Conservation (phyloP, 2,113 vertebrate species). For the Craseonycteris thonglongyai region DNA sequence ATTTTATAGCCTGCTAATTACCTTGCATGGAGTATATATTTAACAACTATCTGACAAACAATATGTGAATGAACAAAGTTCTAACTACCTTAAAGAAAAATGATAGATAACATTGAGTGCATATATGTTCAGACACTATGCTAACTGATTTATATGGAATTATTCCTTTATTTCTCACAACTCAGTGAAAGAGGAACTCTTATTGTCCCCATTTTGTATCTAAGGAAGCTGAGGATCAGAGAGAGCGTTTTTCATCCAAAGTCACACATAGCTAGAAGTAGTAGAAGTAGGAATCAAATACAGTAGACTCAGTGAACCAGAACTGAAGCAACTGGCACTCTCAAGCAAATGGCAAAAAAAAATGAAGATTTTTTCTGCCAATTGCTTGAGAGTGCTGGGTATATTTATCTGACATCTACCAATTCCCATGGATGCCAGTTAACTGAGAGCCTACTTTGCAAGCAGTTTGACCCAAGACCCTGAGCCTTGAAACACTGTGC, state of each 20-base stretch:
- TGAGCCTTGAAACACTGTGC: background rate
- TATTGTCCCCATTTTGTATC: background rate
- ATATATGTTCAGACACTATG: background rate
- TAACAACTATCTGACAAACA: background rate
- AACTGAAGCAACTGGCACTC: too few relatives aligned
- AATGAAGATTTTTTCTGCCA: too few relatives aligned
- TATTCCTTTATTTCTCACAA: background rate
- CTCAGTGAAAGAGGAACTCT: background rate
- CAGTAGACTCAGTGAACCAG: too few relatives aligned
- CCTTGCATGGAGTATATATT: background rate
- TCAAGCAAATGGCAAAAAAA: too few relatives aligned
- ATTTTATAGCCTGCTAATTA: background rate
- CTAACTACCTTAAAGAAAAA: slow-evolving; percentile 11
- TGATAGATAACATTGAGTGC: background rate
- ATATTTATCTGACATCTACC: too few relatives aligned
- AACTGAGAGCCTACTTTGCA: too few relatives aligned
- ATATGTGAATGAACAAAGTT: background rate
- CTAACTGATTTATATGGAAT: background rate
- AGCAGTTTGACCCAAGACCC: background rate
- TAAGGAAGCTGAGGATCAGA: background rate
- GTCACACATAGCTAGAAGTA: background rate
- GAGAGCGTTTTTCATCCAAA: background rate
- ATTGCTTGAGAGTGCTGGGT: too few relatives aligned
- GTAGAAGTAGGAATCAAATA: background rate
- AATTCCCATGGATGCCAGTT: too few relatives aligned